Evolutionary conservation across 2,797 vertebrate genomes (phyloP), one percentile per base, ranked within the genome.

Genomic region (Rhynchonycteris naso): DNA sequence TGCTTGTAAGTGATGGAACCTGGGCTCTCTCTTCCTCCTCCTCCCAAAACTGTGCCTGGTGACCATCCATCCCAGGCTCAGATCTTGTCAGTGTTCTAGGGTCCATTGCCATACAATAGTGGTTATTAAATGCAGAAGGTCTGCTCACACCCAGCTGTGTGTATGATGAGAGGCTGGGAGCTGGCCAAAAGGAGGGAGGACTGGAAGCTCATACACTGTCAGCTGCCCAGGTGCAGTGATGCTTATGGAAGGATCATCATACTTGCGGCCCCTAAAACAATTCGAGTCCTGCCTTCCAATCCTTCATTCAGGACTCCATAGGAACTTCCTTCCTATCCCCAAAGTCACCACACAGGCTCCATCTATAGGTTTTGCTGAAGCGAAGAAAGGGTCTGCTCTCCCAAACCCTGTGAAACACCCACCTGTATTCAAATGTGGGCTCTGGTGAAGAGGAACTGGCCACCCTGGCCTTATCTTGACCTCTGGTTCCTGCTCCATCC

Each of bases 391-490:
- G n/a, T 30, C 47, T 88, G 16, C 19, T 58, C 10, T 87, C 66
- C 24, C 16, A 61, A 33, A 59, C 12, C 76, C 81, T 6, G 0
- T 22, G 43, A 72, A 50, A 78, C 74, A 30, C 18, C 47, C 66
- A 19, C 35, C 47, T 26, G 63, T 14, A 24, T 83, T 95, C 50
- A 65, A 59, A 54, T 89, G 61, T 66, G 18, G 28, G 9, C 52
- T 61, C 76, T 52, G 47, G 30, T 30, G n/a, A 66, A 91, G 26
- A 91, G 74, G 91, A 97, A 94, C 43, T 28, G 30, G n/a, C 22
- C n/a, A 58, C 43, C 59, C 33, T 47, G 54, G 71, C 76, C 52
- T 87, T 96, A 75, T 93, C 43, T 68, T 75, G 65, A 52, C 72
- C 28, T 88, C 50, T 85, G 58, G n/a, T 50, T 88, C 35, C 68